Percentiles rank a stretch among this genome's conserved stretches.
Evolutionary conservation across 2,797 vertebrate genomes (phyloP).

Genomic region (Meda fulgida): DNA sequence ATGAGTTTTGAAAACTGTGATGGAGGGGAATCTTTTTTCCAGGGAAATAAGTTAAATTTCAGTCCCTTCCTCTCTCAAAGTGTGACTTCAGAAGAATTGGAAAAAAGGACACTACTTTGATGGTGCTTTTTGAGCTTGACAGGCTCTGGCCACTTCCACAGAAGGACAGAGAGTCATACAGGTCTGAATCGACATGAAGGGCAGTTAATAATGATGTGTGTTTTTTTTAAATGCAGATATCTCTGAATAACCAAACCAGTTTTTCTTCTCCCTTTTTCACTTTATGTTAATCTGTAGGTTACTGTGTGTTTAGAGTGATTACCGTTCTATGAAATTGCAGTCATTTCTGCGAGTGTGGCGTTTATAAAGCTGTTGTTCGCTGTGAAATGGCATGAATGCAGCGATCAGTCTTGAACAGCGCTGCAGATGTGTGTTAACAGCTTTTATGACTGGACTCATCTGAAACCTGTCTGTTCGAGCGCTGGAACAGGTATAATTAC

Average conservation of each 20-base stretch:
- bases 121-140: background rate
- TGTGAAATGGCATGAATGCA: constrained; percentile 15
- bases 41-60: background rate
- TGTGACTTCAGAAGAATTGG: background rate
- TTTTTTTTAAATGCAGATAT: background rate
- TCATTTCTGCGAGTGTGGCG: constrained; percentile 1
- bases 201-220: background rate
- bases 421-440: background rate
- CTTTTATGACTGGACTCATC: constrained; percentile 9
- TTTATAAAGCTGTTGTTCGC: constrained; percentile 3
- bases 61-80: background rate
- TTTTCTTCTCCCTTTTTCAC: background rate
- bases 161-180: background rate
- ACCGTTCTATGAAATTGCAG: constrained; percentile 17
- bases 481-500: constrained; percentile 21
- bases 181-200: background rate
- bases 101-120: background rate
- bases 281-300: background rate
- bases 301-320: constrained; percentile 1
- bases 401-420: background rate
- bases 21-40: background rate
- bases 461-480: constrained; percentile 15
- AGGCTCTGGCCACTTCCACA: too few relatives aligned
- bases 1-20: background rate
- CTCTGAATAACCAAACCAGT: background rate